Conservation (phyloP, 2,888 invertebrate genomes). For the Drosophila rellima region DNA sequence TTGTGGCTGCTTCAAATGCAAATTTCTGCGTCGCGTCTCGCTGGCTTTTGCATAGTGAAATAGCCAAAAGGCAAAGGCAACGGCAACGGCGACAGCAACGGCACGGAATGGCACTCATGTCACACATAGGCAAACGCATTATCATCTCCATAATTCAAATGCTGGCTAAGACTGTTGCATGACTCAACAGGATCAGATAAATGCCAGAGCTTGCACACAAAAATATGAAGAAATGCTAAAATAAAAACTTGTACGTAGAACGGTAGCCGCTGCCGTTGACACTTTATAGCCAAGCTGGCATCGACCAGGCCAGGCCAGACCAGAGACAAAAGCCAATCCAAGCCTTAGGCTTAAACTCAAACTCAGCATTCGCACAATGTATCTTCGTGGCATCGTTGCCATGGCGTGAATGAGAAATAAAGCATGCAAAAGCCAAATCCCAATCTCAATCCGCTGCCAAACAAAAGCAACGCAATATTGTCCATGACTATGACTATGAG, state of each 20-base stretch:
- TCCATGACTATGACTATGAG: conserved; percentile 57
- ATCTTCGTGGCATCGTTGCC: conserved; percentile 61
- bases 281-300: conserved; percentile 61
- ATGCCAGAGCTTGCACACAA: conserved; percentile 56
- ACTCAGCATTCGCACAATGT: conserved; percentile 50
- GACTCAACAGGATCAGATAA: conserved; percentile 79
- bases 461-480: conserved; percentile 79
- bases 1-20: conserved; percentile 43
- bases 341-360: conserved; percentile 30
- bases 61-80: conserved; percentile 27
- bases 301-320: conserved; percentile 9
- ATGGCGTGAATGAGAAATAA: conserved; percentile 69
- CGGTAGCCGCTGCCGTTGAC: conserved; percentile 77
- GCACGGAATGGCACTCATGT: conserved; percentile 58
- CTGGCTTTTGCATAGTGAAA: neutral
- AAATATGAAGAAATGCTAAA: conserved; percentile 73
- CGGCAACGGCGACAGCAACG: conserved; percentile 18
- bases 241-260: conserved; percentile 69
- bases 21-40: conserved; percentile 40
- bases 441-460: conserved; percentile 45
- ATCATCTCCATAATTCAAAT: conserved; percentile 82
- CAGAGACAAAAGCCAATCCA: conserved; percentile 14
- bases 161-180: conserved; percentile 70
- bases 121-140: conserved; percentile 76
- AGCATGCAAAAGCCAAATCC: conserved; percentile 44